These are phyloP conservation scores for Chloebia gouldiae DNA, from an alignment of 2,113 vertebrate species.

Conservation along the genomic window DNA sequence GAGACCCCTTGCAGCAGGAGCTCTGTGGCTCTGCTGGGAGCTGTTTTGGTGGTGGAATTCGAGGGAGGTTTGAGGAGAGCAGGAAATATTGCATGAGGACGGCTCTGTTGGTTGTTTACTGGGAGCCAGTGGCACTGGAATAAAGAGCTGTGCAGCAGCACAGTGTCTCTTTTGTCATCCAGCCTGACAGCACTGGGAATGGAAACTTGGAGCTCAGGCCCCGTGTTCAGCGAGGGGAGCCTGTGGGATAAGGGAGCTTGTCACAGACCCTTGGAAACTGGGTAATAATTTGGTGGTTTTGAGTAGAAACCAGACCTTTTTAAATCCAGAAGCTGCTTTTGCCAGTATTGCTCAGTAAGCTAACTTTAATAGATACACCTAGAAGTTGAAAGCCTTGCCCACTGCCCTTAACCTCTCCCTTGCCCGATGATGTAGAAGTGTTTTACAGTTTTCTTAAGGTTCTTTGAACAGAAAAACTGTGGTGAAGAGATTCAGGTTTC, in stretches of 20 bases:
- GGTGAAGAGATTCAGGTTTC: neutral
- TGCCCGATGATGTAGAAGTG: neutral
- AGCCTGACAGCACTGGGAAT: neutral
- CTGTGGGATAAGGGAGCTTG: neutral
- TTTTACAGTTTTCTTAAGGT: neutral
- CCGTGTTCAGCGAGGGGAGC: neutral
- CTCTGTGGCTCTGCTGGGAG: neutral
- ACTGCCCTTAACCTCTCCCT: neutral
- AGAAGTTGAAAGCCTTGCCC: neutral
- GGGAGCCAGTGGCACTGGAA: constrained; percentile 1
- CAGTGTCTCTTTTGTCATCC: constrained; percentile 64
- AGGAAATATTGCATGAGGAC: constrained; percentile 14
- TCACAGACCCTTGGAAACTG: neutral
- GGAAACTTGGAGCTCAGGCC: constrained; percentile 1
- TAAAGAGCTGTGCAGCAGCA: constrained; percentile 49
- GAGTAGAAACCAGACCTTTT: constrained; percentile 13
- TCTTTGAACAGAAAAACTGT: neutral
- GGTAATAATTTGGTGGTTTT: neutral
- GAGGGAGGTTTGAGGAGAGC: neutral
- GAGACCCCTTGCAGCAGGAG: neutral
- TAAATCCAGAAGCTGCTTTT: neutral
- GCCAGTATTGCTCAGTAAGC: neutral
- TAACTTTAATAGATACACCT: neutral
- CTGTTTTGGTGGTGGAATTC: neutral
- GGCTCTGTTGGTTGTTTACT: constrained; percentile 34